Conservation (phyloP, 2,888 invertebrate species). For the Terebella lapidaria region DNA sequence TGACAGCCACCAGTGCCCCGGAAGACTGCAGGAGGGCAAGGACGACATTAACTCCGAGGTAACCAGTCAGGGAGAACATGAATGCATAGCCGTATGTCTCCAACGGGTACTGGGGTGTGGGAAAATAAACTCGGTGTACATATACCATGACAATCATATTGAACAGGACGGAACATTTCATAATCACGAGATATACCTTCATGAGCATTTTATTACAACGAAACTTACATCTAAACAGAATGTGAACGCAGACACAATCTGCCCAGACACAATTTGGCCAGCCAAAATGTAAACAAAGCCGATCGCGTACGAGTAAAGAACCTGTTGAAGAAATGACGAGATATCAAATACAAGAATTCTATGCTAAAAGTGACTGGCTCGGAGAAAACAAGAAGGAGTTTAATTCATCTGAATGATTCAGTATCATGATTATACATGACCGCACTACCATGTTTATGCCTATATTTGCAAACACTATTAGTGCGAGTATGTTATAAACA, state of each 20-base stretch:
- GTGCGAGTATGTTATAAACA: no score
- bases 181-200: not conserved
- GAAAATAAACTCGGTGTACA: not conserved
- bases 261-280: constrained; percentile 69
- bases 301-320: constrained; percentile 77
- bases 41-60: constrained; percentile 89
- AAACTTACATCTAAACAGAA: constrained; percentile 73
- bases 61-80: constrained; percentile 82
- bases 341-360: not conserved
- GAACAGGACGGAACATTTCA: not conserved
- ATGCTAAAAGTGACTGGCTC: not conserved
- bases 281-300: constrained; percentile 77
- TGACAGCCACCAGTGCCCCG: constrained; percentile 89
- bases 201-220: not conserved
- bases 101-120: constrained; percentile 20
- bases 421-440: no score
- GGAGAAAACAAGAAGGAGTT: not conserved
- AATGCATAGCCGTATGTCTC: constrained; percentile 79
- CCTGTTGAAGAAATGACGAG: constrained; percentile 30
- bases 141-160: not conserved
- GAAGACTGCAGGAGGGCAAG: constrained; percentile 80
- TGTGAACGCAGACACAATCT: constrained; percentile 67
- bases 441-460: no score
- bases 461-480: no score
- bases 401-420: no score